These are phyloP conservation scores for Hippocampus barbouri DNA, from an alignment of 2,113 vertebrate genomes.

Conservation along the genomic window DNA sequence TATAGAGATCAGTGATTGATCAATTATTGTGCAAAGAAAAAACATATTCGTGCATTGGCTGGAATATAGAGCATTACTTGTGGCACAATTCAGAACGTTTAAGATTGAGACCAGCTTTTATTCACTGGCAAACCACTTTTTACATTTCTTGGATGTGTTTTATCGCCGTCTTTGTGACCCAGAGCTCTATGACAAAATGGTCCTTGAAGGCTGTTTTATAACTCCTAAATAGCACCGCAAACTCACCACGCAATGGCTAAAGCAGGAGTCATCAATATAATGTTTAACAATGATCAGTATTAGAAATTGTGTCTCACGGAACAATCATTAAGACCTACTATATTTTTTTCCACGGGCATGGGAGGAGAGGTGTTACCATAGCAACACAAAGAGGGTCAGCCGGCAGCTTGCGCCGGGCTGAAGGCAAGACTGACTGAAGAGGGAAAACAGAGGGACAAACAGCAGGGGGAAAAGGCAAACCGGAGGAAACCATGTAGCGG, in stretches of 20 bases:
- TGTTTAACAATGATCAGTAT: not conserved
- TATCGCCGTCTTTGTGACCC: not conserved
- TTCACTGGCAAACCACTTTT: not conserved
- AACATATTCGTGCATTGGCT: too few species aligned
- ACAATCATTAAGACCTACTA: not conserved
- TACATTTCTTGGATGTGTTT: not conserved
- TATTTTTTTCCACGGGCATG: not conserved
- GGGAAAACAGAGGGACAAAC: conserved; percentile 32
- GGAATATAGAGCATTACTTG: too few species aligned
- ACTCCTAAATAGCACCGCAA: conserved; percentile 6
- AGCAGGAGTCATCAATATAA: not conserved
- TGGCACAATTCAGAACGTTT: not conserved
- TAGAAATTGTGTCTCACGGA: not conserved
- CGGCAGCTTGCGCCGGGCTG: not conserved
- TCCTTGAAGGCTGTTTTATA: conserved; percentile 9
- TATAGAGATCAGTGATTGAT: too few species aligned
- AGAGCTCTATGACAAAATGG: conserved; percentile 9
- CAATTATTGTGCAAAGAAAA: not conserved
- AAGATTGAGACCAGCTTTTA: not conserved
- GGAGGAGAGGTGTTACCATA: conserved; percentile 38
- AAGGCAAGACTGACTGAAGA: not conserved
- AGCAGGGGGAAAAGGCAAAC: conserved; percentile 30
- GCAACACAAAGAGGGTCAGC: conserved; percentile 33
- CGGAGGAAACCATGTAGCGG: conserved; percentile 35
- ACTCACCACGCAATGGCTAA: not conserved